phyloP scores from a whole-genome alignment of 2,888 invertebrate genomes.

The Diabrotica balteata region DNA sequence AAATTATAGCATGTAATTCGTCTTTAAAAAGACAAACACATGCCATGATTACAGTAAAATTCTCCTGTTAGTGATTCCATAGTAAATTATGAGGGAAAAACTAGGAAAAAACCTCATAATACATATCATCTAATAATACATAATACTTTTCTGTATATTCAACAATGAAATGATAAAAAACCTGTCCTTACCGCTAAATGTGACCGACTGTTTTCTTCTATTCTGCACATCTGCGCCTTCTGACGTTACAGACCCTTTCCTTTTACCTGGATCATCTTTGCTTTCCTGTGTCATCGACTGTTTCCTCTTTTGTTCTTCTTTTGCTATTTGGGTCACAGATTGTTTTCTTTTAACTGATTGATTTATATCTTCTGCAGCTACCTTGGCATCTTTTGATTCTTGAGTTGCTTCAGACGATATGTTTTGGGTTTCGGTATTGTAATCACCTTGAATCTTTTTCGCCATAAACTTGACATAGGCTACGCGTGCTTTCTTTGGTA shows the following conservation, averaged over 20 bases:
- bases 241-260: slow-evolving; percentile 5
- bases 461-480: slow-evolving; percentile 90
- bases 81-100: too few relatives aligned
- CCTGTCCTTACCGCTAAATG: slow-evolving; percentile 29
- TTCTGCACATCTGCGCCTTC: background rate
- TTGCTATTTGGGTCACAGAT: background rate
- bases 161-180: too few relatives aligned
- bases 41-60: too few relatives aligned
- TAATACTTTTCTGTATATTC: too few relatives aligned
- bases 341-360: slow-evolving; percentile 12
- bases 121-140: too few relatives aligned
- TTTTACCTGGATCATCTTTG: slow-evolving; percentile 1
- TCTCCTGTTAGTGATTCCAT: too few relatives aligned
- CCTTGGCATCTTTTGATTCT: slow-evolving; percentile 16
- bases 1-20: too few relatives aligned
- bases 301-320: too few relatives aligned
- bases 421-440: slow-evolving; percentile 31
- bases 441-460: slow-evolving; percentile 68
- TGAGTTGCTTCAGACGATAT: slow-evolving; percentile 4
- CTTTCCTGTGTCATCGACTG: too few relatives aligned
- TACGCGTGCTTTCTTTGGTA: slow-evolving; percentile 79
- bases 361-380: background rate
- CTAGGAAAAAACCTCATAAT: too few relatives aligned
- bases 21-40: too few relatives aligned
- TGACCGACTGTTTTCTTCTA: slow-evolving; percentile 31